Base-by-base conservation (phyloP, 2,797 vertebrate genomes). In the Scyliorhinus canicula region DNA sequence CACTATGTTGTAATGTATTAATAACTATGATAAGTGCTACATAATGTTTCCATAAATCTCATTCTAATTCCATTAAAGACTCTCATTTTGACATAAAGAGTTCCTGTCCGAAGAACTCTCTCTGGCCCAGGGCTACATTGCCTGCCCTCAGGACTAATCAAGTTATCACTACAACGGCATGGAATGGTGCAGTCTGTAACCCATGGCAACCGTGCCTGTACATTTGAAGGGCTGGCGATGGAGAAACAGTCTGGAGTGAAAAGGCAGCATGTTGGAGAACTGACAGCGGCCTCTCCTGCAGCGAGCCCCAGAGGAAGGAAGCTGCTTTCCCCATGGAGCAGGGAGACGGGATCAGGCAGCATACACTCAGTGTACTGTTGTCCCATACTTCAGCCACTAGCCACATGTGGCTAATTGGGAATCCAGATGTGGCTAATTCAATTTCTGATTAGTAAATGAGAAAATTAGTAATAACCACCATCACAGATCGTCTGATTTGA, bases 291-390 rank as follows among this genome's bases (percentile, higher is more conserved):
- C 8, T 65, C 60, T 91, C 88, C 21, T 16, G 57, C 57, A 40
- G 88, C n/a, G n/a, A 91, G 88, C n/a, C 21, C 60, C 60, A 91
- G 19, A 65, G 88, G 88, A 65, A 91, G 88, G 40, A 91, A 91
- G 60, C n/a, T 21, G 24, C 55, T 35, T 9, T 60, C 55, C 55
- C 86, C 44, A 65, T 12, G 88, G 57, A 65, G 88, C 31, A 44
- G 57, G n/a, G 60, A 12, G 57, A 40, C 26, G 24, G 60, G 57
- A 65, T 65, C 57, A 65, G n/a, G 21, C 88, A 65, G 88, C 57
- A 91, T 8, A 40, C 57, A 63, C 21, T 65, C n/a, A 65, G 35
- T 24, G 26, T 5, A 65, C 60, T 65, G 57, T 44, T 26, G 60
- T 91, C 57, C 79, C 60, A 65, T 44, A 63, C 60, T 24, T 91